These are phyloP conservation scores for Macrophya alboannulata DNA, from an alignment of 2,888 invertebrate species.

Conservation along the genomic window DNA sequence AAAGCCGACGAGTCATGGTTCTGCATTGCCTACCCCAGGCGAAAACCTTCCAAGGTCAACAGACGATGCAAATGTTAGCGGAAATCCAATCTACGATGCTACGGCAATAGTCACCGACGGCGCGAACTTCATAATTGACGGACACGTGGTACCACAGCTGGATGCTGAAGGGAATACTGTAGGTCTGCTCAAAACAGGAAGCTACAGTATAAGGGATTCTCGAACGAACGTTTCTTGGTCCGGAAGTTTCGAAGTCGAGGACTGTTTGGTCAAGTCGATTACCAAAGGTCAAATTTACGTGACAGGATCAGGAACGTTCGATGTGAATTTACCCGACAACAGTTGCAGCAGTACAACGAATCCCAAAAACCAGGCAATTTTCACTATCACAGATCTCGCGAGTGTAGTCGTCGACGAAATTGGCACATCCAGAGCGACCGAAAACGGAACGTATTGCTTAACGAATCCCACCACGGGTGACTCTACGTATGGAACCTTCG, in stretches of 20 bases:
- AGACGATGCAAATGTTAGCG: background rate
- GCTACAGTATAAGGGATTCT: background rate
- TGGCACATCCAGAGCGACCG: background rate
- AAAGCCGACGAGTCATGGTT: background rate
- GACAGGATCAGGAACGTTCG: slow-evolving; percentile 10
- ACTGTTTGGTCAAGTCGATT: slow-evolving; percentile 11
- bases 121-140: background rate
- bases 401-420: background rate
- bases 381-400: background rate
- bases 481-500: background rate
- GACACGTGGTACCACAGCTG: background rate
- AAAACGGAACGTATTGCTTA: slow-evolving; percentile 18
- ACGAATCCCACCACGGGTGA: slow-evolving; percentile 2
- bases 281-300: background rate
- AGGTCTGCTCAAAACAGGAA: background rate
- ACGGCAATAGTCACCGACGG: background rate
- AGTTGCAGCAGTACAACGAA: background rate
- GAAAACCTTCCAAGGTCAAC: background rate
- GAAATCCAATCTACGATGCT: background rate
- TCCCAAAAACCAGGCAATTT: background rate
- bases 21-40: background rate
- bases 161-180: slow-evolving; percentile 27
- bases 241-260: slow-evolving; percentile 20
- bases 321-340: background rate
- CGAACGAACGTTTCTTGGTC: slow-evolving; percentile 13